Percentiles rank a stretch among this genome's conserved stretches.
These are phyloP conservation scores for Luehdorfia chinensis DNA, from an alignment of 1,140 invertebrate genomes.

Conservation along the genomic window DNA sequence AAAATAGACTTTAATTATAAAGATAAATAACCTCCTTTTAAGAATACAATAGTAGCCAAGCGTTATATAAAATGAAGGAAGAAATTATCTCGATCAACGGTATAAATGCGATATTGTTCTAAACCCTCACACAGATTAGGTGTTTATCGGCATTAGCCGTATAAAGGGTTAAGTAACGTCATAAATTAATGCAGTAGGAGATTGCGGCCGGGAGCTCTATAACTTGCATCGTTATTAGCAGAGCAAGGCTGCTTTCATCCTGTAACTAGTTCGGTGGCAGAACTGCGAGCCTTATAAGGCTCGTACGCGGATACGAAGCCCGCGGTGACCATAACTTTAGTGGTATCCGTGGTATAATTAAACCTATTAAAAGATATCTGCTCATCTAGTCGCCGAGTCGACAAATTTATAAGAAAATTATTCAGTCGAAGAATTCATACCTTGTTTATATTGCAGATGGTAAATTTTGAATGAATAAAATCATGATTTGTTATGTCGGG, in stretches of 20 bases:
- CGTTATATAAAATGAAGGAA: constrained; percentile 1
- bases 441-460: constrained; percentile 13
- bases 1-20: too few species aligned
- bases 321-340: constrained; percentile 33
- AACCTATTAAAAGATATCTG: constrained; percentile 12
- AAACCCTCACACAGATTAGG: constrained; percentile 5
- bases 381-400: constrained; percentile 22
- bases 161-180: constrained; percentile 13
- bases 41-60: too few species aligned
- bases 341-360: constrained; percentile 5
- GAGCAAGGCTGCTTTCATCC: constrained; percentile 50
- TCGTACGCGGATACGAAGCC: constrained; percentile 41
- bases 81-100: constrained; percentile 8
- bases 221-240: constrained; percentile 50
- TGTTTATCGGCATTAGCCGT: constrained; percentile 4
- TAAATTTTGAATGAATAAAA: constrained; percentile 12
- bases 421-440: constrained; percentile 14
- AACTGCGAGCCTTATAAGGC: constrained; percentile 55
- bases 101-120: constrained; percentile 12
- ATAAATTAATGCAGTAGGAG: constrained; percentile 10
- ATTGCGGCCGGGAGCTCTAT: constrained; percentile 18
- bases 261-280: constrained; percentile 57
- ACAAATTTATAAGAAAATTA: constrained; percentile 22
- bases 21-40: too few species aligned
- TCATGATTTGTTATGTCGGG: constrained; percentile 7